phyloP scores from a whole-genome alignment of 2,113 vertebrate genomes.

The Ornithorhynchus anatinus region DNA sequence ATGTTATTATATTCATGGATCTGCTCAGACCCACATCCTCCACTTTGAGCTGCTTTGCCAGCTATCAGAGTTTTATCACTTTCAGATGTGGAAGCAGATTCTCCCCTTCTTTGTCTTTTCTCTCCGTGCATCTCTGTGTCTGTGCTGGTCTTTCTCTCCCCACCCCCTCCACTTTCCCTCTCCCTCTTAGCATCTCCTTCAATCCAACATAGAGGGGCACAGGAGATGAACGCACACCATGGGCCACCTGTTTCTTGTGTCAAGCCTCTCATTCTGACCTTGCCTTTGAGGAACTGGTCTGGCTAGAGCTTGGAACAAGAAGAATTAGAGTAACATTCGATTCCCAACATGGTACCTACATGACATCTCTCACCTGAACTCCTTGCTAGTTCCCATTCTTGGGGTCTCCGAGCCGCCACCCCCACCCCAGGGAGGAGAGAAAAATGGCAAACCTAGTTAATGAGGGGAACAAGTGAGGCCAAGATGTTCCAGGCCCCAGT shows the following conservation, averaged over 20 bases:
- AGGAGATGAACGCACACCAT: neutral
- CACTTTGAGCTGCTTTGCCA: slow-evolving; percentile 7
- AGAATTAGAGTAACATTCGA: too few relatives aligned
- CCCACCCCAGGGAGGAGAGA: too few relatives aligned
- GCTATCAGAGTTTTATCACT: slow-evolving; percentile 59
- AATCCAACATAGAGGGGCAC: rapidly evolving
- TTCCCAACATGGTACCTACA: too few relatives aligned
- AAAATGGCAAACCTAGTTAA: too few relatives aligned
- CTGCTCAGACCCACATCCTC: slow-evolving; percentile 54
- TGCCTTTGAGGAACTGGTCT: too few relatives aligned
- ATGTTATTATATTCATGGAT: slow-evolving; percentile 74
- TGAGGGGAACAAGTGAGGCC: too few relatives aligned
- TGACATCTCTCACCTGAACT: too few relatives aligned
- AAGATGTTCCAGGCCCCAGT: too few relatives aligned
- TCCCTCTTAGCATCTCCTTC: neutral
- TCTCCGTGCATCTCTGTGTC: neutral
- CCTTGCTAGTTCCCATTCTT: too few relatives aligned
- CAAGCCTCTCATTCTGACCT: too few relatives aligned
- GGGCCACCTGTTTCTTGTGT: neutral
- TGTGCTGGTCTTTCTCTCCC: neutral
- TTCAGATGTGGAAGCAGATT: slow-evolving; percentile 2
- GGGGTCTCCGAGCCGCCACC: too few relatives aligned
- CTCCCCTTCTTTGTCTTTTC: neutral
- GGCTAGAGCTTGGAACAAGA: too few relatives aligned
- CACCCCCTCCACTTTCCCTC: neutral